Evolutionary conservation across 2,797 vertebrate species (phyloP), one percentile per base, ranked within the genome.

Genomic region (Sebastes oblongus): DNA sequence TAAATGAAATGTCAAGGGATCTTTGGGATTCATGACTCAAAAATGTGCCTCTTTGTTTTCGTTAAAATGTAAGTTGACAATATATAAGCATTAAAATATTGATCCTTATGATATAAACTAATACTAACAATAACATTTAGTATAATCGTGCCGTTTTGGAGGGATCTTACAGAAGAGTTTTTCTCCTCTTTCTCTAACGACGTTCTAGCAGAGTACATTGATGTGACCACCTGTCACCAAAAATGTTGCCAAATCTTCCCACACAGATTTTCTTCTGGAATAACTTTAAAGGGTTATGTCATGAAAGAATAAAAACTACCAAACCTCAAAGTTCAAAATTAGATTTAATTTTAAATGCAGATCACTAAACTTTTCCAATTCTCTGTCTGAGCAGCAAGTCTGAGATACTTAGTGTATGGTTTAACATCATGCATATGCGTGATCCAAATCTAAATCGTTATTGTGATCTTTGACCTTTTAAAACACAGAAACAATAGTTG

Each of bases 401-500:
- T 66, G 52, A 56, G n/a, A 18, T 25, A 10, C 22, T 1, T 8
- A 39, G 27, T 42, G 6, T 50, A 3, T 52, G 29, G 2, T 30
- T 59, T 16, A 32, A 34, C n/a, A 8, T 61, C 3, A 29, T 66
- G 36, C n/a, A 13, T 5, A 54, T 6, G 16, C 4, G 3, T 22
- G 27, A 68, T 29, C 54, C 3, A 42, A 78, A 60, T 80, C 62
- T 25, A 72, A 83, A 74, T 67, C 66, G 25, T 24, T 42, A 77
- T 81, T 78, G 3, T 20, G 3, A 78, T 18, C 64, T 82, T 74
- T 89, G 71, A 74, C 80, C 81, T 66, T 42, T 78, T 75, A 52
- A 77, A 82, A 80, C 11, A 77, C 75, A 73, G 27, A 81, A 84
- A 78, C 70, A 77, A 50, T 14, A 81, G 68, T 25, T 85, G 74